Percentiles rank a stretch among this genome's conserved stretches.
Evolutionary conservation across 2,888 invertebrate species (phyloP).

Genomic region (Falcaria lacertinaria): DNA sequence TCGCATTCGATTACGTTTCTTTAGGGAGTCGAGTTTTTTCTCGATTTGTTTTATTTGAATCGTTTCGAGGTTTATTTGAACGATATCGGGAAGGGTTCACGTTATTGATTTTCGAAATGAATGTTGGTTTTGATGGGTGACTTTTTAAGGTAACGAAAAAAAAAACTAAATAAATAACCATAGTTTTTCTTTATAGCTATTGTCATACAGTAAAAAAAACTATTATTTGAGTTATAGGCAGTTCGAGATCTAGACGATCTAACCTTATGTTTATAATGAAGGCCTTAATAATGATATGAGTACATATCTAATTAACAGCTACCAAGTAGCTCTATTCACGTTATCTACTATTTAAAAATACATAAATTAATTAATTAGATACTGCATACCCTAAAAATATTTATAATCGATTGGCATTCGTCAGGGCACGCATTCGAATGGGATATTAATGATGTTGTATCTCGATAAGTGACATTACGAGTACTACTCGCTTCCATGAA

Average conservation of each 20-base stretch:
- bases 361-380: not conserved
- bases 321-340: no score
- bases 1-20: constrained; percentile 52
- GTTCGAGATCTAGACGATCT: no score
- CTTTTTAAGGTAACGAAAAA: constrained; percentile 39
- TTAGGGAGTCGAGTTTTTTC: constrained; percentile 30
- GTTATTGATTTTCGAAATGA: constrained; percentile 68
- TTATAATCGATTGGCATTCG: constrained; percentile 21
- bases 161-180: constrained; percentile 3
- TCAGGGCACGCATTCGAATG: constrained; percentile 18
- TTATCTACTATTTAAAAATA: no score
- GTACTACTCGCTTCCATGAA: constrained; percentile 24
- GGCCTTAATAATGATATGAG: no score
- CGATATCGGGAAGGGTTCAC: constrained; percentile 64
- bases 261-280: no score
- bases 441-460: constrained; percentile 50
- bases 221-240: no score
- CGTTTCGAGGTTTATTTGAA: constrained; percentile 57
- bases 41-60: constrained; percentile 59
- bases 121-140: constrained; percentile 67
- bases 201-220: no score
- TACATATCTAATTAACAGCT: no score
- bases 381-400: constrained; percentile 1
- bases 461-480: constrained; percentile 55
- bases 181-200: no score